Conservation (phyloP, 2,888 invertebrate species). For the Alsophila aescularia region DNA sequence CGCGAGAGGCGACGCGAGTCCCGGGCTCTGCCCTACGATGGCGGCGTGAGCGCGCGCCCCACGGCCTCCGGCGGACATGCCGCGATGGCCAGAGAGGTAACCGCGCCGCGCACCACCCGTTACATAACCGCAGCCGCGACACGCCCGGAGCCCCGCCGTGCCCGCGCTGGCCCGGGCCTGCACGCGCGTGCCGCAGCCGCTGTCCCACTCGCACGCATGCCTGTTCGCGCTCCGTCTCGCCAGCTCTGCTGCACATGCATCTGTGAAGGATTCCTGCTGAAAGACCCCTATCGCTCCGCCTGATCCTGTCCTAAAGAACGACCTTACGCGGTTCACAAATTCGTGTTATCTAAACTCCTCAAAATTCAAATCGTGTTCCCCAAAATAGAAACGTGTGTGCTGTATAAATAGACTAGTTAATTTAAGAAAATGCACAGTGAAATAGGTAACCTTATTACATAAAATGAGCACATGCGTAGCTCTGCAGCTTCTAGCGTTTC, state of each 20-base stretch:
- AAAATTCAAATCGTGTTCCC: constrained; percentile 4
- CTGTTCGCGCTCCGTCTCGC: constrained; percentile 51
- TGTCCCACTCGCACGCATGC: constrained; percentile 62
- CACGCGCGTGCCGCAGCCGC: constrained; percentile 62
- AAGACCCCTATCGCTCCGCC: constrained; percentile 7
- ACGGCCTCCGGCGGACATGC: constrained; percentile 87
- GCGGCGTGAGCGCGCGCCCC: constrained; percentile 83
- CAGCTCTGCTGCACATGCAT: constrained; percentile 74
- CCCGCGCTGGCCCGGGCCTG: constrained; percentile 28
- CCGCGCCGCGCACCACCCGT: constrained; percentile 62
- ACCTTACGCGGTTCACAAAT: background rate
- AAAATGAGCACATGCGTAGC: constrained; percentile 52
- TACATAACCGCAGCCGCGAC: constrained; percentile 55
- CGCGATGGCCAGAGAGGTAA: constrained; percentile 90
- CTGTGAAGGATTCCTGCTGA: constrained; percentile 39
- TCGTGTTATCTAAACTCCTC: constrained; percentile 2
- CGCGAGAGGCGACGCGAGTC: constrained; percentile 77
- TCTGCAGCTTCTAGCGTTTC: constrained; percentile 6
- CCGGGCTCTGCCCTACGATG: constrained; percentile 79
- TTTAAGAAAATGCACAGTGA: constrained; percentile 25
- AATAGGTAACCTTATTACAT: constrained; percentile 10
- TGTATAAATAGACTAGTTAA: constrained; percentile 31
- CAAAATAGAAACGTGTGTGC: constrained; percentile 20
- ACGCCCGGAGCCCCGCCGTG: constrained; percentile 13
- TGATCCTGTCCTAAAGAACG: background rate